Evolutionary conservation across 2,888 invertebrate species (phyloP), one percentile per base, ranked within the genome.

Genomic region (Limnephilus marmoratus): DNA sequence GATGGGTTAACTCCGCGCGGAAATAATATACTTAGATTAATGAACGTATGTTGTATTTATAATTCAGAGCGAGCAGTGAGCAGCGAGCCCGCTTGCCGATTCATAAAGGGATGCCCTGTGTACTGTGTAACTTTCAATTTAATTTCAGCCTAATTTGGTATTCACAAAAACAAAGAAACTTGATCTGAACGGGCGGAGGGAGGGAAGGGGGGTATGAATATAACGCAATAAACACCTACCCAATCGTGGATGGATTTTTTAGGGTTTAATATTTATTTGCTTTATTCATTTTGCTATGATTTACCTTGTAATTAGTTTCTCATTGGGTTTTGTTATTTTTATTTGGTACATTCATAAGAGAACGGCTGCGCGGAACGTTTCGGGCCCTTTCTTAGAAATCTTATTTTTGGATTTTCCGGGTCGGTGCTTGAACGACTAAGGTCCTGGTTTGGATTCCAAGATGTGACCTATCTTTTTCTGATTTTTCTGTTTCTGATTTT

Each of bases 91-190:
- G 90, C 82, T 90, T 31, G 18, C 29, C 90, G 90, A 90, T 90
- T 90, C 90, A 53, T 49, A 86, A 85, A 85, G 91, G 41, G 91
- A 81, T 81, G 29, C 85, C 45, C 45, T 90, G 85, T 90, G 41
- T 41, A 37, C 41, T 41, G 41, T 41, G 90, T 86, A 86, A 80
- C 92, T 93, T 85, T 83, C 93, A 90, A 93, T 93, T 92, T 93
- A 93, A 93, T 93, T 91, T 81, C 85, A 82, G 29, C 45, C 90
- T 81, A 37, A 93, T 93, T 93, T 90, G 91, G 85, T 90, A 93
- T 93, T 93, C 93, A 93, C 93, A 93, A 93, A 93, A 93, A 92
- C 92, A 93, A 93, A 92, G 93, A 92, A 90, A 81, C 85, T 92
- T 92, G 85, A 85, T 90, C 89, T 82, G 85, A 49, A 41, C 89